Conservation (phyloP, 2,797 vertebrate genomes). For the Acanthurus lineatus region DNA sequence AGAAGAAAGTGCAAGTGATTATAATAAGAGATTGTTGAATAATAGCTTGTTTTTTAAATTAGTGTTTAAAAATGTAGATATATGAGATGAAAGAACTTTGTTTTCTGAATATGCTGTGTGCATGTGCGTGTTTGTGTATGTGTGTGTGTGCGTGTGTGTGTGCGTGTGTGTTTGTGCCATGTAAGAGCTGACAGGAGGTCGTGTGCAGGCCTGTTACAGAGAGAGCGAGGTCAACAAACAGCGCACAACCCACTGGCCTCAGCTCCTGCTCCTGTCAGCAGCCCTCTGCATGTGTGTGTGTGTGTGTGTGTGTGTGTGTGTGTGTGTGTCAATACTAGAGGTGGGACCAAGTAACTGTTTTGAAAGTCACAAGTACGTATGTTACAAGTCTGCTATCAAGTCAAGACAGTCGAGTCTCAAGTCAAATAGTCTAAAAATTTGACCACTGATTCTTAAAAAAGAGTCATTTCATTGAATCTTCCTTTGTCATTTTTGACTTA, state of each 20-base stretch:
- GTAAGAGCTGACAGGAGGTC: constrained; percentile 26
- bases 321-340: neutral
- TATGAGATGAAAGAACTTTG: neutral
- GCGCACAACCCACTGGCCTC: constrained; percentile 14
- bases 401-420: too few relatives aligned
- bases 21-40: neutral
- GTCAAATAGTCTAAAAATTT: too few relatives aligned
- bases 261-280: constrained; percentile 44
- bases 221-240: constrained; percentile 35
- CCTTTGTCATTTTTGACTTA: too few relatives aligned
- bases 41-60: neutral
- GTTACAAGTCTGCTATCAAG: too few relatives aligned
- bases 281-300: constrained; percentile 9
- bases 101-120: constrained; percentile 2
- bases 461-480: too few relatives aligned
- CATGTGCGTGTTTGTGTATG: too few relatives aligned
- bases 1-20: neutral
- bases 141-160: too few relatives aligned
- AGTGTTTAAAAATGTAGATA: neutral
- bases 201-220: constrained; percentile 27
- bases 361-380: too few relatives aligned
- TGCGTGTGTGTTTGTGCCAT: too few relatives aligned
- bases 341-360: too few relatives aligned
- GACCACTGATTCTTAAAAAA: too few relatives aligned
- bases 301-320: neutral